phyloP scores from a whole-genome alignment of 2,888 invertebrate genomes.

The Rhimphoctona megacephalus region DNA sequence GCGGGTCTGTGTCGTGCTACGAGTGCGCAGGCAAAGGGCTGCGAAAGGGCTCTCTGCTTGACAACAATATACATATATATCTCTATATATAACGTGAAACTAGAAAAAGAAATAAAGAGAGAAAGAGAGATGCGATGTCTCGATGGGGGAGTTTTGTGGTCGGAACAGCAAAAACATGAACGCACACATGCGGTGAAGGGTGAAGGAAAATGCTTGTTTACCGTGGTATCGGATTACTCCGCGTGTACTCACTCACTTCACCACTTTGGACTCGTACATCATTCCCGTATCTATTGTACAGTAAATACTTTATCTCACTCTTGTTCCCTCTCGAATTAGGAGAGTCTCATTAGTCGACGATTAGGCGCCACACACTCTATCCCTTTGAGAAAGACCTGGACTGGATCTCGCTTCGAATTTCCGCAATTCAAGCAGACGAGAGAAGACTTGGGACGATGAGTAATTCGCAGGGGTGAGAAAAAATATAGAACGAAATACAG shows the following conservation, averaged over 20 bases:
- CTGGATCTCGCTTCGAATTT: background rate
- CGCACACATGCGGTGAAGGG: conserved; percentile 60
- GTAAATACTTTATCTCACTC: conserved; percentile 46
- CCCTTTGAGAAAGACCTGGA: background rate
- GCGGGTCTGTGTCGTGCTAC: conserved; percentile 75
- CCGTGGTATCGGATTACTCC: conserved; percentile 75
- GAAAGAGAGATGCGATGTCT: conserved; percentile 51
- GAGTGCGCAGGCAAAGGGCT: conserved; percentile 59
- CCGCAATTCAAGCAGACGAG: background rate
- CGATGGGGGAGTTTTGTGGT: conserved; percentile 67
- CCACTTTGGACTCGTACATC: conserved; percentile 37
- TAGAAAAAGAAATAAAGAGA: conserved; percentile 37
- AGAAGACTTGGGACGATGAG: background rate
- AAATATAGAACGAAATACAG: background rate
- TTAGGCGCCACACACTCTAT: conserved; percentile 65
- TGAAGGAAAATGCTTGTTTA: conserved; percentile 77
- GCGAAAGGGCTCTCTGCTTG: conserved; percentile 41
- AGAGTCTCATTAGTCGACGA: conserved; percentile 75
- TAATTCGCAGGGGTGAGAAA: background rate
- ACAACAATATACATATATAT: conserved; percentile 24
- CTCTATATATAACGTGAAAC: conserved; percentile 13
- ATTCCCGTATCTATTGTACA: conserved; percentile 21
- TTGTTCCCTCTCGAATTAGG: conserved; percentile 45
- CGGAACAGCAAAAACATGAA: conserved; percentile 57
- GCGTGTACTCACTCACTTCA: conserved; percentile 50